A percentile compares a stretch with the other conserved stretches of the same genome.
Evolutionary conservation across 2,113 vertebrate genomes (phyloP).

Genomic region (Caranx melampygus): DNA sequence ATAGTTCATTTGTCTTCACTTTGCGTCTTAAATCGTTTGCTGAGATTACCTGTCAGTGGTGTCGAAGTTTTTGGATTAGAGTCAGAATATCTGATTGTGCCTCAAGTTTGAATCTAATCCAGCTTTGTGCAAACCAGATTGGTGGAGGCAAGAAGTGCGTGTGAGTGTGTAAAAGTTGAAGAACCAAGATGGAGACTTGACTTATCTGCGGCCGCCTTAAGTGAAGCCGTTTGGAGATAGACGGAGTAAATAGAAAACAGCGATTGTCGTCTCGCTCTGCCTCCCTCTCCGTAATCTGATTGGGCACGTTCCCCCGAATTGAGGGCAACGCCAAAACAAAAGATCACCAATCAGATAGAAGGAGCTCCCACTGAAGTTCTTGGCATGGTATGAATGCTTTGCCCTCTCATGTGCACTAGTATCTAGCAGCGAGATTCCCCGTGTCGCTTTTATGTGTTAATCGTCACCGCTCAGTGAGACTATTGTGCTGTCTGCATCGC

Average conservation of each 20-base stretch:
- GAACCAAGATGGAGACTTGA: constrained; percentile 63
- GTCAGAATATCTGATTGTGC: constrained; percentile 53
- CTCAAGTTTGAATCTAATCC: constrained; percentile 64
- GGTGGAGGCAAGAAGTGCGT: not conserved
- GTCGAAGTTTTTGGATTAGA: constrained; percentile 41
- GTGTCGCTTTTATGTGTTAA: constrained; percentile 83
- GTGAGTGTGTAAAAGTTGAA: constrained; percentile 38
- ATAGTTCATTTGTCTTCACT: constrained; percentile 38
- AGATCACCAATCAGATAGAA: constrained; percentile 84
- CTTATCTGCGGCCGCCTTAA: constrained; percentile 63
- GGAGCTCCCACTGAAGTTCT: constrained; percentile 74
- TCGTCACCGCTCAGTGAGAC: constrained; percentile 79
- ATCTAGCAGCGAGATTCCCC: constrained; percentile 79
- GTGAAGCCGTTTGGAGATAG: constrained; percentile 69
- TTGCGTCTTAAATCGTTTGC: constrained; percentile 9
- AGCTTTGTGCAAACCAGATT: constrained; percentile 36
- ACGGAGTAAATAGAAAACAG: constrained; percentile 69
- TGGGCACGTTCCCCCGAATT: constrained; percentile 73
- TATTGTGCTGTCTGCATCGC: constrained; percentile 77
- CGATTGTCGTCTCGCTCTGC: constrained; percentile 71
- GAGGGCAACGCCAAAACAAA: constrained; percentile 78
- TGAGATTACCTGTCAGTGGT: constrained; percentile 55
- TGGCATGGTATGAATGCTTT: constrained; percentile 78
- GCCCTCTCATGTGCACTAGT: constrained; percentile 76
- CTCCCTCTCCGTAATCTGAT: constrained; percentile 76